Percentiles rank a stretch among this genome's conserved stretches.
phyloP scores from a whole-genome alignment of 2,888 invertebrate species.

The Sinopyrophorus schimmeli region DNA sequence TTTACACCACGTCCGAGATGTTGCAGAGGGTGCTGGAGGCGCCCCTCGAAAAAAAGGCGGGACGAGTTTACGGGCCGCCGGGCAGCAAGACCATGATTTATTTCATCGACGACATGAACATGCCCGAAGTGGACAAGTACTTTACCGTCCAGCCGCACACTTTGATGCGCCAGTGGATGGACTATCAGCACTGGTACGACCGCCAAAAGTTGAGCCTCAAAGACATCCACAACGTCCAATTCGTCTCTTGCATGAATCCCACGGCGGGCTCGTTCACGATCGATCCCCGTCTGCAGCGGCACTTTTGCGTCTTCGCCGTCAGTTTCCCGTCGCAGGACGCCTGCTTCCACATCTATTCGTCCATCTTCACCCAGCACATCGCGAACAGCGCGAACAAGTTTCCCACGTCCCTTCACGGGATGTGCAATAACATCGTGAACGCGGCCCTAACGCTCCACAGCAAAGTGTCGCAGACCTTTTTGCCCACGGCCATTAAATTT shows the following conservation, averaged over 20 bases:
- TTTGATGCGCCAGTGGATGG: constrained; percentile 87
- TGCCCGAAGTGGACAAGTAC: constrained; percentile 95
- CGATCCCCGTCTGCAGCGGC: constrained; percentile 84
- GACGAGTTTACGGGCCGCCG: constrained; percentile 89
- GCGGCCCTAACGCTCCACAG: constrained; percentile 77
- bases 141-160: constrained; percentile 96
- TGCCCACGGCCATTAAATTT: constrained; percentile 93
- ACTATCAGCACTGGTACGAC: constrained; percentile 96
- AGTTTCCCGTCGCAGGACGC: constrained; percentile 86
- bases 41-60: constrained; percentile 93
- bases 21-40: constrained; percentile 86
- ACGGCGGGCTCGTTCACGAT: constrained; percentile 95
- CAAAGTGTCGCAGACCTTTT: constrained; percentile 73
- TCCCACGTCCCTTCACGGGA: constrained; percentile 60
- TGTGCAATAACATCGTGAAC: constrained; percentile 65
- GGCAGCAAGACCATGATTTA: constrained; percentile 92
- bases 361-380: constrained; percentile 80
- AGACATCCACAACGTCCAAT: constrained; percentile 92
- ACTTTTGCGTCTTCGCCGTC: constrained; percentile 85
- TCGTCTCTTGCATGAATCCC: constrained; percentile 95
- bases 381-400: constrained; percentile 70
- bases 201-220: constrained; percentile 81
- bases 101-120: constrained; percentile 95
- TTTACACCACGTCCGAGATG: constrained; percentile 93
- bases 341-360: constrained; percentile 79